Base-by-base conservation (phyloP, 2,888 invertebrate genomes). In the Odontocolon sp. region DNA sequence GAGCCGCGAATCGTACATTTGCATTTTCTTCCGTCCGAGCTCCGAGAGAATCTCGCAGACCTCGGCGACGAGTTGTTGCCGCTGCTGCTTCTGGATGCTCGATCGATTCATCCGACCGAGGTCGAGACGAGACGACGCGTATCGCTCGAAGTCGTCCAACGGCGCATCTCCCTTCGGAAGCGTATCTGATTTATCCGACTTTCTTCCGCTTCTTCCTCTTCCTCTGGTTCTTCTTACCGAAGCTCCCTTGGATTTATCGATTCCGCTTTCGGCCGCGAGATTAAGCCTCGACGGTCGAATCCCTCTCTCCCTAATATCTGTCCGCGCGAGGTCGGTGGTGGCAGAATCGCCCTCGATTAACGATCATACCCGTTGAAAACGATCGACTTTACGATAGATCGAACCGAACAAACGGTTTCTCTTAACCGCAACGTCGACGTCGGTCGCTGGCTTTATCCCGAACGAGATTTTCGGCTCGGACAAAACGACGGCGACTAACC, bases 91-190 rank as follows among this genome's bases (percentile, higher is more conserved):
- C 36, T 50, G 23, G 47, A 68, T 68, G 69, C 50, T 61, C 71
- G 71, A 76, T 76, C 76, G 76, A 71, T 72, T 64, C 23, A 26
- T 57, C 54, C 67, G 59, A 56, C 50, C 66, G 61, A 54, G 67
- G 50, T 31, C 57, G 47, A 66, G 66, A 71, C 56, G 66, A 31
- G 57, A 66, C 56, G 50, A 66, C 72, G 66, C 50, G 57, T 72
- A 59, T 66, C 56, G 40, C 50, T 57, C 31, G 50, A 28, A 57
- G 14, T 59, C 57, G 70, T 70, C 52, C 42, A 54, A 54, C 61
- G 70, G 70, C 70, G 61, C 63, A 63, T 70, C 70, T 63, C 42
- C 2, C 54, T 21, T 59, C 50, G 8, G 8, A 11, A 28, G n/a
- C 21, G 42, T 31, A 40, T 14, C 9, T 52, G 14, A 42, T 61